Percentiles rank a stretch among this genome's conserved stretches.
phyloP scores from a whole-genome alignment of 2,113 vertebrate genomes.

The Hiodon alosoides region DNA sequence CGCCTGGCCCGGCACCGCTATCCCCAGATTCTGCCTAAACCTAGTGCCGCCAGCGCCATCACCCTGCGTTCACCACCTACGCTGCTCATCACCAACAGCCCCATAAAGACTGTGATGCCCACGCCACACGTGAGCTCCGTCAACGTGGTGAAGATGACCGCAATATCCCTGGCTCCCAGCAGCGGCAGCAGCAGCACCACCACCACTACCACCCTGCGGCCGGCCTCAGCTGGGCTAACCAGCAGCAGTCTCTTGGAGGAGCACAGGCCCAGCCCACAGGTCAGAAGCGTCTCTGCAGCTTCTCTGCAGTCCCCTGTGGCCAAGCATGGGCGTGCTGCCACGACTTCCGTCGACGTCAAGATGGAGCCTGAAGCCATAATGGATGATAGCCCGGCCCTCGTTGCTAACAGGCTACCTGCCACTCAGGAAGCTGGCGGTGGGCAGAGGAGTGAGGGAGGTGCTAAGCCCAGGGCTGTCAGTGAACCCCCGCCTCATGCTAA shows the following conservation, averaged over 20 bases:
- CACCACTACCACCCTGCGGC: conserved; percentile 62
- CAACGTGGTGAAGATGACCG: conserved; percentile 90
- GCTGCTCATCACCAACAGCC: conserved; percentile 87
- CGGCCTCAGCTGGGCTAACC: conserved; percentile 65
- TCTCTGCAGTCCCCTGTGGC: conserved; percentile 70
- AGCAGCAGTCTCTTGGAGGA: conserved; percentile 62
- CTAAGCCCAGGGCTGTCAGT: conserved; percentile 65
- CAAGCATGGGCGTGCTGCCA: conserved; percentile 48
- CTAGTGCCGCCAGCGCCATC: conserved; percentile 75
- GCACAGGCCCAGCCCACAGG: conserved; percentile 57
- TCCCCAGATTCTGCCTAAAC: conserved; percentile 92
- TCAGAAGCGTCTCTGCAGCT: conserved; percentile 73
- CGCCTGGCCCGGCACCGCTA: conserved; percentile 88
- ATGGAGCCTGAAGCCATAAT: conserved; percentile 76
- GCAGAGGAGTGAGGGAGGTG: conserved; percentile 54
- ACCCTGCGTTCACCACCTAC: conserved; percentile 86
- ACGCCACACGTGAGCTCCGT: conserved; percentile 83
- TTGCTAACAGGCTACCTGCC: conserved; percentile 34
- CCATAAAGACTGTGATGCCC: conserved; percentile 89
- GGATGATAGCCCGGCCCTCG: conserved; percentile 60
- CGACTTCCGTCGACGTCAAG: conserved; percentile 73
- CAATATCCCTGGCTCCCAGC: conserved; percentile 81
- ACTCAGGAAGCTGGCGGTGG: conserved; percentile 42
- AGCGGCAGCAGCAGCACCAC: conserved; percentile 55
- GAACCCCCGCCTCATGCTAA: conserved; percentile 70